Percentiles rank a stretch among this genome's conserved stretches.
Evolutionary conservation across 2,113 vertebrate genomes (phyloP).

Genomic region (Rattus rattus): DNA sequence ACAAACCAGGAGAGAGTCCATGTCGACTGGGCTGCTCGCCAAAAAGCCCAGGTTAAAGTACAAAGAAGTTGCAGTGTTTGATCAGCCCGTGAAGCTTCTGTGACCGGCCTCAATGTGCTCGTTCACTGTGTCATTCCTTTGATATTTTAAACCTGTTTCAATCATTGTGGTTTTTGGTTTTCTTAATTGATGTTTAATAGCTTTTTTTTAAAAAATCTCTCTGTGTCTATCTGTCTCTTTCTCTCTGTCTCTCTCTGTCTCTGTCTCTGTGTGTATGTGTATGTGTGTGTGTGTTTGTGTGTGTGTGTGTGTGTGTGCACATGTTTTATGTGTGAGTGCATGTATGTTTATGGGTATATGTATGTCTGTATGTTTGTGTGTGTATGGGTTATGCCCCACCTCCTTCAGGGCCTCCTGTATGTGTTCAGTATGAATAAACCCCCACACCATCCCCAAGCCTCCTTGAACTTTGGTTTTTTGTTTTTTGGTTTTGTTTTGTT

Average conservation of each 20-base stretch:
- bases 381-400: not conserved
- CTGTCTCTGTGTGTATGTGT: not conserved
- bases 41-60: not conserved
- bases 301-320: not conserved
- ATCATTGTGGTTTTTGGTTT: not conserved
- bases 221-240: not conserved
- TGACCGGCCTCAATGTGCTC: not conserved
- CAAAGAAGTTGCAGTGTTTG: not conserved
- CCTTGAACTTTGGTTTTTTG: not conserved
- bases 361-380: too few species aligned
- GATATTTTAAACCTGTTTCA: not conserved
- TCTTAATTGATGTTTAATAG: conserved; percentile 7
- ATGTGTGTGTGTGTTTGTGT: not conserved
- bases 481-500: too few species aligned
- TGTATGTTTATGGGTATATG: too few species aligned
- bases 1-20: not conserved
- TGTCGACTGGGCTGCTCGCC: not conserved
- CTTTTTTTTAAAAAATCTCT: not conserved
- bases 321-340: too few species aligned
- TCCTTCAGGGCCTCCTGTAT: not conserved
- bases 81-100: not conserved
- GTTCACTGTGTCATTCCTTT: not conserved
- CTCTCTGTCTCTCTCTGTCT: not conserved
- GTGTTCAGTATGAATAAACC: not conserved
- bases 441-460: not conserved